phyloP scores from a whole-genome alignment of 1,140 invertebrate species.

The Prorops nasuta region DNA sequence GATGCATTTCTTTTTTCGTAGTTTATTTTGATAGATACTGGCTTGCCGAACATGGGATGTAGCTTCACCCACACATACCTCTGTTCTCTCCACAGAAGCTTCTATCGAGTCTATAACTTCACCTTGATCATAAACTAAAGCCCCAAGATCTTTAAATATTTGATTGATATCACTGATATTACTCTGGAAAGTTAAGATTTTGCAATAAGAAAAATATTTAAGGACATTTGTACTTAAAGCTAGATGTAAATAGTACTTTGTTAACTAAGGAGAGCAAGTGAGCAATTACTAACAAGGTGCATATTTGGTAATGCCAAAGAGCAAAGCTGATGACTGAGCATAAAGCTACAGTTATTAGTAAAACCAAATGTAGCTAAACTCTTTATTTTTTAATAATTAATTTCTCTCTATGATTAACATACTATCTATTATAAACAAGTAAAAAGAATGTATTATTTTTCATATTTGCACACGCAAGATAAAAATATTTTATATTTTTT shows the following conservation, averaged over 20 bases:
- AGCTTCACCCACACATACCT: slow-evolving; percentile 81
- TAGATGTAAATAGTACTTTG: neutral
- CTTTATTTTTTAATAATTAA: neutral
- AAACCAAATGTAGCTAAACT: neutral
- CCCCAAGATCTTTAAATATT: slow-evolving; percentile 97
- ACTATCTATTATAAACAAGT: too few relatives aligned
- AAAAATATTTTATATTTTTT: too few relatives aligned
- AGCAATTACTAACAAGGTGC: neutral
- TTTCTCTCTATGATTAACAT: neutral
- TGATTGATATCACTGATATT: slow-evolving; percentile 96
- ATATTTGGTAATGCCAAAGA: too few relatives aligned
- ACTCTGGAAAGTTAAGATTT: slow-evolving; percentile 61
- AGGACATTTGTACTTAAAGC: neutral
- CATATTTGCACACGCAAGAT: too few relatives aligned
- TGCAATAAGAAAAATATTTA: slow-evolving; percentile 22
- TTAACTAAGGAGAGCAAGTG: neutral
- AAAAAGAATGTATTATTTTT: too few relatives aligned
- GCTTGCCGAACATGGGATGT: slow-evolving; percentile 79
- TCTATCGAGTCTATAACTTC: slow-evolving; percentile 96
- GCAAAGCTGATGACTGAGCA: neutral
- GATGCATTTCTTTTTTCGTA: slow-evolving; percentile 84
- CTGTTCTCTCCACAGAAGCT: slow-evolving; percentile 89
- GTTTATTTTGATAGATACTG: slow-evolving; percentile 81
- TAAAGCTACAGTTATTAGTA: neutral
- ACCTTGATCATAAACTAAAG: slow-evolving; percentile 96